Evolutionary conservation across 2,113 vertebrate genomes (phyloP), one percentile per base, ranked within the genome.

Genomic region (Clupea harengus): DNA sequence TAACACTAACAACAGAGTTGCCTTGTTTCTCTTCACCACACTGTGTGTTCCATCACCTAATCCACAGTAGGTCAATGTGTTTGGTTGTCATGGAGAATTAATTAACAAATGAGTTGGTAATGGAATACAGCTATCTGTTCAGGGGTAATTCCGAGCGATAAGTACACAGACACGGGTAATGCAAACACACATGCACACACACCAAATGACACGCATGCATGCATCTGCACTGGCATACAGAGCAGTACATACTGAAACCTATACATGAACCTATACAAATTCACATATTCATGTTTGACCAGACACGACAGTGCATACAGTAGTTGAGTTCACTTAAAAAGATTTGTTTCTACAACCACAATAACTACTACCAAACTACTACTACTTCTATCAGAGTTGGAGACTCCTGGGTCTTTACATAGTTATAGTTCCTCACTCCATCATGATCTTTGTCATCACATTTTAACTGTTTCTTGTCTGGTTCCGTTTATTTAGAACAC

Each of bases 11-110:
- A 72, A 10, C 64, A 72, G 64, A 13, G 64, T 72, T 72, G 32
- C 11, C 22, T 22, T 1, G 8, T 25, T 3, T 8, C 25, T 64
- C 22, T 64, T 64, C 9, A 32, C 64, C 25, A 72, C 25, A 32
- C 15, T 18, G 15, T 15, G 13, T 54, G 15, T 17, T 13, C 11
- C 25, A 2, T 1, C 28, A 15, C n/a, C n/a, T 72, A 72, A 72
- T 28, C n/a, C n/a, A 72, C 64, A 72, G 60, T 57, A 57, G 20
- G 28, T 28, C 64, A 72, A 32, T 72, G 25, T 72, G 64, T 72
- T 28, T 72, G 64, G 64, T 72, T 72, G 64, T 72, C 64, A 72
- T 72, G 64, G n/a, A 13, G 64, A 28, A 72, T 72, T 72, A 8
- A 28, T 28, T 64, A 3, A n/a, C 25, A 72, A 15, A 72, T 13